Percentiles rank a stretch among this genome's conserved stretches.
phyloP scores from a whole-genome alignment of 2,888 invertebrate species.

The Caenorhabditis sp. region DNA sequence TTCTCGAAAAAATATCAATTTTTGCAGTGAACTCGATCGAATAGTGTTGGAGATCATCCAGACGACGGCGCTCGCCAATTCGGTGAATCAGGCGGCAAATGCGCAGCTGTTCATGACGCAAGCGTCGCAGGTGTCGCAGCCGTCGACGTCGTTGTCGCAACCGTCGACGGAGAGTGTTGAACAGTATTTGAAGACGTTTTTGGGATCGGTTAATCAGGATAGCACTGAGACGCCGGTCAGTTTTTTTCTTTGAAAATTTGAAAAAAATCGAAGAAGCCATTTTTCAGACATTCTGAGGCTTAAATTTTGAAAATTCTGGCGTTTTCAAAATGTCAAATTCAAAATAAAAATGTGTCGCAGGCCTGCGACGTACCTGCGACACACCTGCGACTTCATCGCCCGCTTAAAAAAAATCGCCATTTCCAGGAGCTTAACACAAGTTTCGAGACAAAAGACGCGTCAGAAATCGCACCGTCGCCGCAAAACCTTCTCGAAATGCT shows the following conservation, averaged over 20 bases:
- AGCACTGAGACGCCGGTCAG: conserved; percentile 27
- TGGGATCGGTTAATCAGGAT: conserved; percentile 27
- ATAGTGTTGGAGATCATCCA: conserved; percentile 38
- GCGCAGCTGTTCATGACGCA: conserved; percentile 18
- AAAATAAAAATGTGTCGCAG: too few relatives aligned
- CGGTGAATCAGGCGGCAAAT: conserved; percentile 23
- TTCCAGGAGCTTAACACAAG: conserved; percentile 21
- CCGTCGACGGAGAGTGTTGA: conserved; percentile 34
- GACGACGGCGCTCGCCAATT: conserved; percentile 28
- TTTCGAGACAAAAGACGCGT: conserved; percentile 17
- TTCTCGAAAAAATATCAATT: neutral
- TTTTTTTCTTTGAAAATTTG: neutral
- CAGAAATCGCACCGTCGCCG: too few relatives aligned
- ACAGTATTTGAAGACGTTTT: conserved; percentile 9
- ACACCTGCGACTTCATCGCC: too few relatives aligned
- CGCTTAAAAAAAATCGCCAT: neutral
- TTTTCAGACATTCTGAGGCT: neutral
- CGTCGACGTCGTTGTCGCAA: conserved; percentile 25
- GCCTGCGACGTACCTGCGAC: too few relatives aligned
- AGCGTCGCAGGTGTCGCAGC: conserved; percentile 23
- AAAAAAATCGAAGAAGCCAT: too few relatives aligned
- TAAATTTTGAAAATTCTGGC: too few relatives aligned
- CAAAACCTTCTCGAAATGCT: conserved; percentile 19
- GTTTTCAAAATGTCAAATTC: too few relatives aligned
- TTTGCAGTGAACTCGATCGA: conserved; percentile 34